Evolutionary conservation across 1,140 invertebrate genomes (phyloP).

Genomic region (Apis florea): DNA sequence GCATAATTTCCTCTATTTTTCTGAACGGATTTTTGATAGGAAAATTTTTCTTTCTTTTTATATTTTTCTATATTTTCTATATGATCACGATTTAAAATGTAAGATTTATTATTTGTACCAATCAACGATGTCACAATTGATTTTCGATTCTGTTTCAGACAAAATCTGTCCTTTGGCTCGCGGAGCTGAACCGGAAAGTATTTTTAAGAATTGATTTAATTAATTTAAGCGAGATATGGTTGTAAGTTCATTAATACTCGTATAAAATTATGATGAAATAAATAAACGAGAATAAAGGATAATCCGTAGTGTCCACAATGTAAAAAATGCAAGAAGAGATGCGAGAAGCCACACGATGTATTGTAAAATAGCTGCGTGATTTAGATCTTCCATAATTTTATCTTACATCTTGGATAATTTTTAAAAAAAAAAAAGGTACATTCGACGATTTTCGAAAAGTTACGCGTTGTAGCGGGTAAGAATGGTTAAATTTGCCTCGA

Average conservation of each 20-base stretch:
- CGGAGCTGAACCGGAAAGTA: background rate
- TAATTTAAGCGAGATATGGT: background rate
- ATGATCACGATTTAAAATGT: too few species aligned
- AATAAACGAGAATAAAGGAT: background rate
- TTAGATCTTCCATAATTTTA: slow-evolving; percentile 14
- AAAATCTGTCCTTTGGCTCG: background rate
- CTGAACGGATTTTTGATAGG: too few species aligned
- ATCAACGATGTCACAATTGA: background rate
- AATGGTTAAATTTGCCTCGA: background rate
- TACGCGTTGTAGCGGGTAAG: background rate
- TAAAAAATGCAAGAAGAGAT: background rate
- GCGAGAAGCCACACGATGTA: background rate
- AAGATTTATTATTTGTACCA: too few species aligned
- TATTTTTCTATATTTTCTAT: too few species aligned
- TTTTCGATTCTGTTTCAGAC: slow-evolving; percentile 10
- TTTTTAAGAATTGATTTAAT: slow-evolving; percentile 4
- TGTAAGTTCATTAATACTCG: background rate
- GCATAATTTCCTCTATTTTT: too few species aligned
- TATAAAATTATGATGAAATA: background rate
- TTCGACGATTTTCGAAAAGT: too few species aligned
- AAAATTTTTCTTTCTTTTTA: too few species aligned
- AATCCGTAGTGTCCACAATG: background rate
- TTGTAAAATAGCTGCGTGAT: background rate
- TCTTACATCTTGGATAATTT: background rate
- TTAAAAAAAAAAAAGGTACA: background rate